Base-by-base conservation (phyloP, 2,797 vertebrate species). In the Manis crassicaudata region DNA sequence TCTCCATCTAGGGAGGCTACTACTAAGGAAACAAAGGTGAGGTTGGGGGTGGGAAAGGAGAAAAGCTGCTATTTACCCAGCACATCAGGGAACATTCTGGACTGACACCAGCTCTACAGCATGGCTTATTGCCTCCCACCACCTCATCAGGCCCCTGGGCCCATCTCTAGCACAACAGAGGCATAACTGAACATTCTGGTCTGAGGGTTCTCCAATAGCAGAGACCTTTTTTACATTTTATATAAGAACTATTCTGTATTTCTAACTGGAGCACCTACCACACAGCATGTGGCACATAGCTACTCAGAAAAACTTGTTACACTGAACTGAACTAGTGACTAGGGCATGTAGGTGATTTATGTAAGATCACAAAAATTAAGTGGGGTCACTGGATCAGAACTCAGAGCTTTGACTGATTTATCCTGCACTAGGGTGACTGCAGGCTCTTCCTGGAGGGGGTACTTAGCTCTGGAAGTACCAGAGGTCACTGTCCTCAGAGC, bases 231-330 rank as follows among this genome's bases (percentile, higher is more conserved):
- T 46, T 11, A 46, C 46, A 46, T 46, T 46, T 46, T 12, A 46
- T 46, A 11, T 11, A 12, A 46, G 46, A 46, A 46, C 84, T 85
- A 37, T 88, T 70, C 46, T 86, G 13, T 32, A 46, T 32, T 85
- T 96, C 58, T 77, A 35, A n/a, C 77, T 63, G 43, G 8, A 90
- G 37, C 62, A 82, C 54, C 76, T 72, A 58, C 83, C 29, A 17
- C 7, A 1, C 7, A 1, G 62, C 16, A 13, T 37, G 23, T 58
- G 67, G 62, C 93, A 85, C 88, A 85, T 4, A 21, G 25, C 58
- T 94, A 54, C 11, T 86, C 68, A 52, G 13, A 60, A 43, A 86
- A 94, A 40, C 37, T 29, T 52, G 73, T 76, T 23, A 62, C 6
- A 5, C 13, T 62, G 46, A 77, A 88, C 93, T 62, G 8, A 83